Evolutionary conservation across 2,797 vertebrate species (phyloP).

Genomic region (Anguilla pacifica): DNA sequence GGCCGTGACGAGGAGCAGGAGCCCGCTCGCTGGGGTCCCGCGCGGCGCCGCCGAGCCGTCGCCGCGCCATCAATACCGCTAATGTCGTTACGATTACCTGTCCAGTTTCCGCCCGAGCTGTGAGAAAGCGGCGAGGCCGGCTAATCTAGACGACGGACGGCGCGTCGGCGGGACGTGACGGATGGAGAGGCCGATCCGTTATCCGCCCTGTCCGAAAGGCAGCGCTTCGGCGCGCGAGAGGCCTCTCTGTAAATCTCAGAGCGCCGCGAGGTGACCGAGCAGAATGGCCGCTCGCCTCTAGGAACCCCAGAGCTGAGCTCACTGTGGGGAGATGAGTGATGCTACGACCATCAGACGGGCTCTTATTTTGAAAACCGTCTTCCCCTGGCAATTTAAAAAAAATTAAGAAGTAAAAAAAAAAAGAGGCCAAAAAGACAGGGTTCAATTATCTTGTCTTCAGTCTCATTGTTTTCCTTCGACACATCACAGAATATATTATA

Average conservation of each 20-base stretch:
- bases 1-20: not conserved
- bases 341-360: not conserved
- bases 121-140: not conserved
- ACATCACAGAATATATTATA: not conserved
- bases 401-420: too few species aligned
- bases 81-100: not conserved
- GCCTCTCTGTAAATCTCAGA: not conserved
- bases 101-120: not conserved
- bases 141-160: not conserved
- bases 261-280: not conserved
- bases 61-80: not conserved
- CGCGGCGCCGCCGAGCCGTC: not conserved
- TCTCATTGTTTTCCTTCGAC: slow-evolving; percentile 16
- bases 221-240: not conserved
- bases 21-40: not conserved
- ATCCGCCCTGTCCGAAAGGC: not conserved
- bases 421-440: not conserved
- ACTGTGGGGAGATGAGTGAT: not conserved
- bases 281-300: not conserved
- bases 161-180: not conserved
- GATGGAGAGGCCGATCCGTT: not conserved
- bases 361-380: slow-evolving; percentile 15
- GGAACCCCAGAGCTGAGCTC: not conserved
- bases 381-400: slow-evolving; percentile 10
- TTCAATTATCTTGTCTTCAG: slow-evolving; percentile 2